These are phyloP conservation scores for Pomatostomus ruficeps DNA, from an alignment of 2,113 vertebrate species.

Conservation along the genomic window DNA sequence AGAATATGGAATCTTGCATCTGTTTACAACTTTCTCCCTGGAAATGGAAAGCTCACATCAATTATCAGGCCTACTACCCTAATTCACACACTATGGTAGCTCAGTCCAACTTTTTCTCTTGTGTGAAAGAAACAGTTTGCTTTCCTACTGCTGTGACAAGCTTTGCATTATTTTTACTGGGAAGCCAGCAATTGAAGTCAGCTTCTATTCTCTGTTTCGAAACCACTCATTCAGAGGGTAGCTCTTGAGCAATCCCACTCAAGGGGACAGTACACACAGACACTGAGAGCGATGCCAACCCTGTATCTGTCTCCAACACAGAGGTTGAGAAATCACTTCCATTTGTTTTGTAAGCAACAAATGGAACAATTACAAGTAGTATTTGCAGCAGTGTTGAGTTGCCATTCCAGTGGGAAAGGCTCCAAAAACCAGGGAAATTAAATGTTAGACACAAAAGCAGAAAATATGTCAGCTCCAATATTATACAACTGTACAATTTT, in stretches of 20 bases:
- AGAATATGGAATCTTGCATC: not conserved
- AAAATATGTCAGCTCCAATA: not conserved
- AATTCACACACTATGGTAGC: not conserved
- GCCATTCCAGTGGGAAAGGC: not conserved
- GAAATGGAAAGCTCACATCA: not conserved
- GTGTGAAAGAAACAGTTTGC: not conserved
- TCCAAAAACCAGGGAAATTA: not conserved
- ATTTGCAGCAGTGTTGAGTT: not conserved
- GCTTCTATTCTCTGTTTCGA: not conserved
- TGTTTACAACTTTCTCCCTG: not conserved
- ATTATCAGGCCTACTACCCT: not conserved
- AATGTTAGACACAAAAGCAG: not conserved
- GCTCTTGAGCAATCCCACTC: constrained; percentile 23
- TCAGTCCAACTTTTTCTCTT: not conserved
- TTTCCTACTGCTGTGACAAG: not conserved
- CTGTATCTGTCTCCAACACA: not conserved
- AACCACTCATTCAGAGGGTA: not conserved
- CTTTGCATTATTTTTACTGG: not conserved
- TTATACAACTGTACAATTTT: not conserved
- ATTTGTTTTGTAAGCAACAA: constrained; percentile 15
- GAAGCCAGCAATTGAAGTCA: not conserved
- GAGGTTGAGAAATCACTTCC: not conserved
- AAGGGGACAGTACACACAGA: not conserved
- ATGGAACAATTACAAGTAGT: not conserved
- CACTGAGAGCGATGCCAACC: not conserved